phyloP scores from a whole-genome alignment of 2,888 invertebrate species.

The Diarsia brunnea region DNA sequence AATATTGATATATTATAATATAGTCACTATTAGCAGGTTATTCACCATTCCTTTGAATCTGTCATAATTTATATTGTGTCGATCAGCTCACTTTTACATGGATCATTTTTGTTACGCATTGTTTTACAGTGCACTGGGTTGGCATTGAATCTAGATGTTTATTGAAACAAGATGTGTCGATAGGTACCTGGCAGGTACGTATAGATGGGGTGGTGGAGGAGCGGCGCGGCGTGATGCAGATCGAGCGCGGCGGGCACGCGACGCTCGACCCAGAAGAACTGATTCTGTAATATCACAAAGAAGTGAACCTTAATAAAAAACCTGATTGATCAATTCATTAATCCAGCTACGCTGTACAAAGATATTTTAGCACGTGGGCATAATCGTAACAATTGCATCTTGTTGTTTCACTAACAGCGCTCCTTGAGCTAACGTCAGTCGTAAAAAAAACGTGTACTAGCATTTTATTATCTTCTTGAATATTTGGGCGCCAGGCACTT shows the following conservation, averaged over 20 bases:
- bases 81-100: neutral
- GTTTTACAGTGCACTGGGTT: neutral
- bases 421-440: too few species aligned
- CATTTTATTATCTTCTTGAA: too few species aligned
- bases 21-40: neutral
- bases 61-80: neutral
- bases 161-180: neutral
- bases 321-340: too few species aligned
- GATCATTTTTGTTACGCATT: neutral
- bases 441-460: neutral
- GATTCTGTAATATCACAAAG: slow-evolving; percentile 81
- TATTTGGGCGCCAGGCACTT: neutral
- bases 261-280: slow-evolving; percentile 92
- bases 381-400: too few species aligned
- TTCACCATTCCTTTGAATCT: neutral
- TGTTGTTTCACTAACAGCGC: too few species aligned
- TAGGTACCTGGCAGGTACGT: slow-evolving; percentile 88
- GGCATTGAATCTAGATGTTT: neutral
- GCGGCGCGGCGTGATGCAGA: slow-evolving; percentile 90
- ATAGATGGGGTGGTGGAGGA: slow-evolving; percentile 86
- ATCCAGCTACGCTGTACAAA: too few species aligned
- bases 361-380: too few species aligned
- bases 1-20: neutral
- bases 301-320: neutral
- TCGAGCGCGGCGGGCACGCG: slow-evolving; percentile 92